Evolutionary conservation across 2,113 vertebrate species (phyloP).

Genomic region (Sebastes schlegelii): DNA sequence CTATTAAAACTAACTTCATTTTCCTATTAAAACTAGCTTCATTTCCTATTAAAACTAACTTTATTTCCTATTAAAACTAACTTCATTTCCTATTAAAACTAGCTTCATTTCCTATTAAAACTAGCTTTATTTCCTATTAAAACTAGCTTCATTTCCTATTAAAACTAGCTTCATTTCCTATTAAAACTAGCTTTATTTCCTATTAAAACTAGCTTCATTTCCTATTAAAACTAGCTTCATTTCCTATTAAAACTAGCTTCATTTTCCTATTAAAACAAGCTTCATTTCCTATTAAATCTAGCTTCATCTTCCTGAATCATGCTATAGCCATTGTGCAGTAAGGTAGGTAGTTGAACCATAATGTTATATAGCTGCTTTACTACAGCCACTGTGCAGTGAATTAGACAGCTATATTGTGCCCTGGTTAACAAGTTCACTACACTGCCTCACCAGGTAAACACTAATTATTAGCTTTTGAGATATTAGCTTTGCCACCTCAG

Average conservation of each 20-base stretch:
- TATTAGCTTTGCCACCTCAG: conserved; percentile 82
- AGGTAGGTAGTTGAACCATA: neutral
- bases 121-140: no score
- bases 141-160: no score
- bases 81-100: no score
- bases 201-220: conserved; percentile 13
- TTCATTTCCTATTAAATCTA: neutral
- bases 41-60: no score
- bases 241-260: no score
- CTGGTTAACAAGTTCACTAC: neutral
- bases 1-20: no score
- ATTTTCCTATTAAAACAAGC: no score
- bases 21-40: no score
- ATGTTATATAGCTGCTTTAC: neutral
- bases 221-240: neutral
- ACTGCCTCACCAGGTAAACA: neutral
- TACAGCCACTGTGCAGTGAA: neutral
- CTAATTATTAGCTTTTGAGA: neutral
- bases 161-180: no score
- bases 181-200: conserved; percentile 15
- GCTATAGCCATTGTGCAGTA: neutral
- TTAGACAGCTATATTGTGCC: neutral
- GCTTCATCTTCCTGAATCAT: neutral
- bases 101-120: no score
- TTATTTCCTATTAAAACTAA: no score